Conservation (phyloP, 2,888 invertebrate genomes). For the Standfussiana lucernea region DNA sequence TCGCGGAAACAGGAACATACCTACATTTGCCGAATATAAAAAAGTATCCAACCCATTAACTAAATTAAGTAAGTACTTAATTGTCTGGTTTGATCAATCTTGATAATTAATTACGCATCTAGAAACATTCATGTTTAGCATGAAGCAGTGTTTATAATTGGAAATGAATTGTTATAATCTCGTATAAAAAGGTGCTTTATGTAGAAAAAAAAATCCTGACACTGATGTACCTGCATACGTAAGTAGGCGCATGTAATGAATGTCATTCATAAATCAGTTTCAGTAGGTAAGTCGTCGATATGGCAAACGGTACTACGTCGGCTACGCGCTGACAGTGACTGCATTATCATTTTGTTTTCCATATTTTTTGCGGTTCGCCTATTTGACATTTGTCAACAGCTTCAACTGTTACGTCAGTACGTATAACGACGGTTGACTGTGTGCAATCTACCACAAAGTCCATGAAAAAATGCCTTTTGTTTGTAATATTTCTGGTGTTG, state of each 20-base stretch:
- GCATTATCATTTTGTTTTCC: constrained; percentile 11
- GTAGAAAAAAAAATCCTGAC: not conserved
- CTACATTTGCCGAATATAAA: constrained; percentile 4
- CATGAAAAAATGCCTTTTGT: constrained; percentile 37
- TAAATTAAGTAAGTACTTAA: too few species aligned
- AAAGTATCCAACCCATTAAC: not conserved
- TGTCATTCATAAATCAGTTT: constrained; percentile 36
- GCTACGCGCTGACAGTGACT: not conserved
- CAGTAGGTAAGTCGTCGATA: constrained; percentile 5
- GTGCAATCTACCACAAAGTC: constrained; percentile 9
- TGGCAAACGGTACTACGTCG: not conserved
- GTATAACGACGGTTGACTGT: not conserved
- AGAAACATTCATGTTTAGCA: constrained; percentile 3
- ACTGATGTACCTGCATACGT: constrained; percentile 7
- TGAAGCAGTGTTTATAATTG: constrained; percentile 2
- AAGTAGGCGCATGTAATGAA: constrained; percentile 34
- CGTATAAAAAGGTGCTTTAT: not conserved
- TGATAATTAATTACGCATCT: not conserved
- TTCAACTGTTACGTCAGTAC: constrained; percentile 26
- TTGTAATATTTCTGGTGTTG: constrained; percentile 20
- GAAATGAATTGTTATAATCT: constrained; percentile 4
- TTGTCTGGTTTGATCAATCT: constrained; percentile 9
- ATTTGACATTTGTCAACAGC: constrained; percentile 36
- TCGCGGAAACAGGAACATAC: constrained; percentile 32
- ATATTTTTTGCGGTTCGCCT: constrained; percentile 3